Base-by-base conservation (phyloP, 2,113 vertebrate genomes). In the Lanius collurio region DNA sequence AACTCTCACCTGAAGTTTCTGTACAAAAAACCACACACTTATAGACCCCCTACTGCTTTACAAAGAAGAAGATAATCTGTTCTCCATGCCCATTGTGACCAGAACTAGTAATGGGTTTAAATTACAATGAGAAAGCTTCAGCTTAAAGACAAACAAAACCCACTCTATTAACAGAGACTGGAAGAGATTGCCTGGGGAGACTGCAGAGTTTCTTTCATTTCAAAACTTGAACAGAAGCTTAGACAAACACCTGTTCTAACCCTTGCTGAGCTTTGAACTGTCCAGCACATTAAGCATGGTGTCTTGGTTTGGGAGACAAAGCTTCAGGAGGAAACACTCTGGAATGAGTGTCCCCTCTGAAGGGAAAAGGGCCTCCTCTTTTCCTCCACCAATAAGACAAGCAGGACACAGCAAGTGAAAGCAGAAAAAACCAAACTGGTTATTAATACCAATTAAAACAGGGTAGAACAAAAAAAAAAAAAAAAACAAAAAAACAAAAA, bases 1-100 rank as follows among this genome's bases (percentile, higher is more conserved):
- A 84, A 85, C 77, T 62, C 94, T 95, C 89, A 96, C 96, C 93
- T 96, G 91, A 94, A 89, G 81, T 55, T 95, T 73, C 87, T 76
- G 44, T 76, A 79, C 49, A 31, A 14, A 59, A 63, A 60, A 10
- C 37, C 49, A 76, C 74, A 89, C 20, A 84, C 78, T 81, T 83
- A 92, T 88, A 86, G 37, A 83, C 60, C 83, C 83, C 96, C 91
- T n/a, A 52, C 79, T 63, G 83, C 39, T 90, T 75, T 11, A 87
- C 50, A 92, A 76, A 94, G 78, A 83, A 52, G 33, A 76, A 79
- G 49, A 97, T 83, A 90, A 93, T 81, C 88, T 95, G 79, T 93
- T 95, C 88, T 89, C 79, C 75, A 74, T 63, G 71, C 69, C 89
- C 64, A 19, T 70, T 3, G 0, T 67, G 68, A 93, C 39, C 63